Percentiles rank a stretch among this genome's conserved stretches.
Evolutionary conservation across 92 coral and sea anemone species (phyloP).

Genomic region (Porites cylindrica): DNA sequence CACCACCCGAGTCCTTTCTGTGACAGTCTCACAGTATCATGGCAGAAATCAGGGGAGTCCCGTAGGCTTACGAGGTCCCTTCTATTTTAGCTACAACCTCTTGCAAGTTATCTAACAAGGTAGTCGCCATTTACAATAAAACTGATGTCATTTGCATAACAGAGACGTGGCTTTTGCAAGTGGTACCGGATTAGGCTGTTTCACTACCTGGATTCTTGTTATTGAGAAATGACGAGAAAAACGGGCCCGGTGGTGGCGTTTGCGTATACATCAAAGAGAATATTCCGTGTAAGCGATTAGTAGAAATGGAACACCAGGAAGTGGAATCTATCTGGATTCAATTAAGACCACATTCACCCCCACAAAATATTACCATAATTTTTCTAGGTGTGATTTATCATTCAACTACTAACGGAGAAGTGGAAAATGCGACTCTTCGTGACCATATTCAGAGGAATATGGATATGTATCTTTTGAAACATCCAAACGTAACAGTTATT

Average conservation of each 20-base stretch:
- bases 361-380: constrained; percentile 28
- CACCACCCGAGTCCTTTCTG: constrained; percentile 17
- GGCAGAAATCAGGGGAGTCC: constrained; percentile 32
- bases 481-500: too few relatives aligned
- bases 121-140: constrained; percentile 32
- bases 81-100: constrained; percentile 37
- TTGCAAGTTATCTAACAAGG: constrained; percentile 27
- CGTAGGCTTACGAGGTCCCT: constrained; percentile 33
- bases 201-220: constrained; percentile 51
- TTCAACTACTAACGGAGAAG: constrained; percentile 4
- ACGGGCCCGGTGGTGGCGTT: constrained; percentile 20
- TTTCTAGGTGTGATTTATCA: neutral
- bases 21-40: constrained; percentile 14
- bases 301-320: constrained; percentile 32
- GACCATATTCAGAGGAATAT: constrained; percentile 43
- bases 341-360: constrained; percentile 44
- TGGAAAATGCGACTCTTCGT: constrained; percentile 48
- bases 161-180: constrained; percentile 57
- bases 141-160: constrained; percentile 59
- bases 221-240: constrained; percentile 62
- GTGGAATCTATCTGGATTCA: constrained; percentile 49
- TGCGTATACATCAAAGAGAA: constrained; percentile 15
- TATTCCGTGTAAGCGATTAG: constrained; percentile 51
- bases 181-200: constrained; percentile 48
- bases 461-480: neutral